Percentiles rank a stretch among this genome's conserved stretches.
phyloP scores from a whole-genome alignment of 2,888 invertebrate species.

The Liodrosophila aerea region DNA sequence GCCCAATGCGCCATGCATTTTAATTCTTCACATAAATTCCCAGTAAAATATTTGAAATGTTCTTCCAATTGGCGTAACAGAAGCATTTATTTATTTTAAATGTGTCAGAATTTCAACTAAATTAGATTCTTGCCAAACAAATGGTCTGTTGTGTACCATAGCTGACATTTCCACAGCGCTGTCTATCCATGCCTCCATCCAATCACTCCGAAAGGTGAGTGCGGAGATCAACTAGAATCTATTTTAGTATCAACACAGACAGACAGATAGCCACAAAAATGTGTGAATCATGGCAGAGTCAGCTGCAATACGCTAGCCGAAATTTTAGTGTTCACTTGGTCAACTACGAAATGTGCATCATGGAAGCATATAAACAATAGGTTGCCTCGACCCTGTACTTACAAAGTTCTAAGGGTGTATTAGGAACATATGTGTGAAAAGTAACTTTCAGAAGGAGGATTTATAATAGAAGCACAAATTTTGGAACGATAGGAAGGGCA shows the following conservation, averaged over 20 bases:
- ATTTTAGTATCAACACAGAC: conserved; percentile 30
- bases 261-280: not conserved
- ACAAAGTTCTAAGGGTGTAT: too few relatives aligned
- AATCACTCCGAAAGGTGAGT: conserved; percentile 41
- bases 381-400: too few relatives aligned
- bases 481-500: too few relatives aligned
- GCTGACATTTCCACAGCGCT: conserved; percentile 35
- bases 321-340: conserved; percentile 34
- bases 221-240: conserved; percentile 42
- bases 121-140: conserved; percentile 45
- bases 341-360: conserved; percentile 28
- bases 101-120: conserved; percentile 39
- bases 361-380: conserved; percentile 51
- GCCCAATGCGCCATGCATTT: too few relatives aligned
- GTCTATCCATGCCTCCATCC: not conserved
- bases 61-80: conserved; percentile 23
- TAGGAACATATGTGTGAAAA: too few relatives aligned
- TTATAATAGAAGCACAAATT: too few relatives aligned
- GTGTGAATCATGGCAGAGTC: conserved; percentile 15
- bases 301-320: conserved; percentile 41
- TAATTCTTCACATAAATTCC: conserved; percentile 25
- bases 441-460: too few relatives aligned
- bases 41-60: conserved; percentile 19
- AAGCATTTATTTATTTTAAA: conserved; percentile 50
- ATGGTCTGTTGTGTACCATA: conserved; percentile 34